These are phyloP conservation scores for Aelia acuminata DNA, from an alignment of 2,888 invertebrate genomes.

Conservation along the genomic window DNA sequence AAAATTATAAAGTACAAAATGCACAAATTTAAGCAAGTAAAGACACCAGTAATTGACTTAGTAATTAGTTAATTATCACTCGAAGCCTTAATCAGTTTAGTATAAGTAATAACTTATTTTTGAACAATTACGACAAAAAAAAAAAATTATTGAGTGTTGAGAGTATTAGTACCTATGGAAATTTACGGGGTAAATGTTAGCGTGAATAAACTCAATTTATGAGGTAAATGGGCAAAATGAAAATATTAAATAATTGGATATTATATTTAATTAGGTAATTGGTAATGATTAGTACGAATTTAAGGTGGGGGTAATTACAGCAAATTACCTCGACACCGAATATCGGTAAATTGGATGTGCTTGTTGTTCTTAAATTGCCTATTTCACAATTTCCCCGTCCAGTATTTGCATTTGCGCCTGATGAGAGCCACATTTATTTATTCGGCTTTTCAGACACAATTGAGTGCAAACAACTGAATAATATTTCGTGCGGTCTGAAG, in stretches of 20 bases:
- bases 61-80: not conserved
- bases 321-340: not conserved
- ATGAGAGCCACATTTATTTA: not conserved
- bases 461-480: too few relatives aligned
- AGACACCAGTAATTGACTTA: not conserved
- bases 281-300: not conserved
- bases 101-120: not conserved
- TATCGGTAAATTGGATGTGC: not conserved
- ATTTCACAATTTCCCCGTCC: not conserved
- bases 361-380: not conserved
- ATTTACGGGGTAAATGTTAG: not conserved
- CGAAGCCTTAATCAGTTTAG: not conserved
- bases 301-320: not conserved
- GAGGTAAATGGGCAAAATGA: not conserved
- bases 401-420: not conserved
- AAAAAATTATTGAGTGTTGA: not conserved
- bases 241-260: slow-evolving; percentile 1
- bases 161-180: too few relatives aligned
- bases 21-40: too few relatives aligned
- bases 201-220: not conserved
- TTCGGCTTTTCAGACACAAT: not conserved
- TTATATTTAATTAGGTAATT: not conserved
- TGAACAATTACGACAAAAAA: not conserved
- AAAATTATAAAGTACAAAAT: too few relatives aligned
- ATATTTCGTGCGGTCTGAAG: too few relatives aligned